These are phyloP conservation scores for Tachycineta bicolor DNA, from an alignment of 2,113 vertebrate genomes.

Conservation along the genomic window DNA sequence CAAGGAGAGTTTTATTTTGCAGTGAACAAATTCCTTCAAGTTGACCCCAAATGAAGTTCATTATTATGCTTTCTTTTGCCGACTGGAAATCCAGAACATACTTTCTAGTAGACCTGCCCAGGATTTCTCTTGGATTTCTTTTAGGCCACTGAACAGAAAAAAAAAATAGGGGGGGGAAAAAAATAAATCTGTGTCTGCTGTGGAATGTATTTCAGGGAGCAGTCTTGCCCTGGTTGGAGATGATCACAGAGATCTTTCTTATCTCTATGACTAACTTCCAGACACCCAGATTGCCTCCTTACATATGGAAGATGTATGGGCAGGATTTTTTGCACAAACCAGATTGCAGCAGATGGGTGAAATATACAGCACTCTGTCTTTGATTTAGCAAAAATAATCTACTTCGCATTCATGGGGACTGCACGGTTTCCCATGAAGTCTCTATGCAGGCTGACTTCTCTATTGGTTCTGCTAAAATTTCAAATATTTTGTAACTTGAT, in stretches of 20 bases:
- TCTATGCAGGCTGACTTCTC: background rate
- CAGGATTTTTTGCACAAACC: background rate
- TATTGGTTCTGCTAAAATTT: background rate
- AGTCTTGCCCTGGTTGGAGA: background rate
- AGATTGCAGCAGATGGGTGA: slow-evolving; percentile 15
- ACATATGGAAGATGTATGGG: slow-evolving; percentile 15
- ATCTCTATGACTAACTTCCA: slow-evolving; percentile 22
- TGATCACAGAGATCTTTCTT: background rate
- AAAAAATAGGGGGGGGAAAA: no score
- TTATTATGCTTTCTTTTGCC: background rate
- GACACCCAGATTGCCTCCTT: slow-evolving; percentile 8
- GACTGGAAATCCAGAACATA: background rate
- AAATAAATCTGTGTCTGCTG: background rate
- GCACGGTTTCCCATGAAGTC: background rate
- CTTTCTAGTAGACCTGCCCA: background rate
- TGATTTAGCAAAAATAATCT: slow-evolving; percentile 19
- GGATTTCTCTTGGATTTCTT: background rate
- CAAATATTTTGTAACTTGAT: background rate
- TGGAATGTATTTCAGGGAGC: background rate
- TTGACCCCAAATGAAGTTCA: background rate
- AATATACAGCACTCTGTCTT: background rate
- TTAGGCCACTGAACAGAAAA: background rate
- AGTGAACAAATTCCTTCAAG: background rate
- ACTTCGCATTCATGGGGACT: background rate
- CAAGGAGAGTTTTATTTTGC: background rate